Conservation (phyloP, 2,888 invertebrate species). For the Lampropteryx suffumata region DNA sequence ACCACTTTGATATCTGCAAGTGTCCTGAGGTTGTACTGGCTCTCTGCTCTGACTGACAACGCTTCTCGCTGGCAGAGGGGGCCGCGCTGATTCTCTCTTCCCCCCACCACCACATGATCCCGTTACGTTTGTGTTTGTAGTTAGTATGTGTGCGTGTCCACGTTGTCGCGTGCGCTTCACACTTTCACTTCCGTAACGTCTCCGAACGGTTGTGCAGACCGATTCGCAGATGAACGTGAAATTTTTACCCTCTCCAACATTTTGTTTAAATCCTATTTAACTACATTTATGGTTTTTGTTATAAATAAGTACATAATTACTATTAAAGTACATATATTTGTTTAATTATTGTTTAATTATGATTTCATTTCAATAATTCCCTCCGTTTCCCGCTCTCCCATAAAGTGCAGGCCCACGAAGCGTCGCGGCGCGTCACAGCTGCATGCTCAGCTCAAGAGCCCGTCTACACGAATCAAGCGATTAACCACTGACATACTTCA, state of each 20-base stretch:
- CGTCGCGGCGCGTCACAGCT: conserved; percentile 46
- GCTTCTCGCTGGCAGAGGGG: conserved; percentile 35
- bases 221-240: conserved; percentile 14
- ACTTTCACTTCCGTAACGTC: conserved; percentile 5
- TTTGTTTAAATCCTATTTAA: conserved; percentile 9
- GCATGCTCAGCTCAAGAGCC: neutral
- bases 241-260: conserved; percentile 10
- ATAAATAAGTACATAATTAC: no score
- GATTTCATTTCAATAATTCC: conserved; percentile 17
- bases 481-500: no score
- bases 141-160: conserved; percentile 9
- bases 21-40: no score
- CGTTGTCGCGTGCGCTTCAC: conserved; percentile 12
- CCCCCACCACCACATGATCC: conserved; percentile 17
- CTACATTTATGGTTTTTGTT: conserved; percentile 1
- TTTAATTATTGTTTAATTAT: conserved; percentile 1
- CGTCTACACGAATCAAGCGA: no score
- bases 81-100: conserved; percentile 38
- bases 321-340: no score
- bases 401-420: conserved; percentile 76
- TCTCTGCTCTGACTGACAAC: no score
- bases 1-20: no score
- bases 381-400: conserved; percentile 14
- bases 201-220: conserved; percentile 18
- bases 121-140: conserved; percentile 23